Conservation (phyloP, 1,140 invertebrate species). For the Galleria mellonella region DNA sequence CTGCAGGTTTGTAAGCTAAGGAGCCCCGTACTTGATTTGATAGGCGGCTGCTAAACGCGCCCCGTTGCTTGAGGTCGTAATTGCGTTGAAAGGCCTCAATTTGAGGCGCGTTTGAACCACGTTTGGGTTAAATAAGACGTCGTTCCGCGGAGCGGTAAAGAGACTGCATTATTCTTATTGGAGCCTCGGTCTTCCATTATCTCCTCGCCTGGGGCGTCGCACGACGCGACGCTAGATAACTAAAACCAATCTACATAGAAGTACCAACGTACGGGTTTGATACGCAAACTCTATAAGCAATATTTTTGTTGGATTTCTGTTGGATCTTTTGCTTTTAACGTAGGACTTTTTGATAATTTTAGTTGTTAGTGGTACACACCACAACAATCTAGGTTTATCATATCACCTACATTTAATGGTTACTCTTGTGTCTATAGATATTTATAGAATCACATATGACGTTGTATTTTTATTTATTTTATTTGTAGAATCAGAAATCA, state of each 20-base stretch:
- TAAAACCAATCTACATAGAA: not conserved
- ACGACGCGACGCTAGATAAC: not conserved
- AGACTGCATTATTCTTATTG: constrained; percentile 60
- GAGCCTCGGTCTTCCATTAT: constrained; percentile 41
- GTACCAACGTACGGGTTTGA: no score
- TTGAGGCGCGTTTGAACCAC: constrained; percentile 47
- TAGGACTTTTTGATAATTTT: no score
- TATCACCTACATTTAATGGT: no score
- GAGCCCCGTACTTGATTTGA: constrained; percentile 36
- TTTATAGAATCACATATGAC: no score
- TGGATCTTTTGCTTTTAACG: no score
- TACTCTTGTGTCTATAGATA: no score
- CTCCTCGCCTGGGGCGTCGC: constrained; percentile 27
- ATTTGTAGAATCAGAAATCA: no score
- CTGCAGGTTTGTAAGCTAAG: constrained; percentile 19
- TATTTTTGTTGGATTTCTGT: not conserved
- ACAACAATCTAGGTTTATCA: no score
- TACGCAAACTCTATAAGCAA: not conserved
- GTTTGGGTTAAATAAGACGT: constrained; percentile 67
- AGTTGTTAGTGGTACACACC: no score
- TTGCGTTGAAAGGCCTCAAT: constrained; percentile 63
- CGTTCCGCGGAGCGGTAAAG: constrained; percentile 47
- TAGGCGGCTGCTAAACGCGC: constrained; percentile 38
- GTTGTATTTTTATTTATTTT: no score
- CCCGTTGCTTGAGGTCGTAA: constrained; percentile 33